Evolutionary conservation across 2,113 vertebrate species (phyloP).

Genomic region (Toxotes jaculatrix): DNA sequence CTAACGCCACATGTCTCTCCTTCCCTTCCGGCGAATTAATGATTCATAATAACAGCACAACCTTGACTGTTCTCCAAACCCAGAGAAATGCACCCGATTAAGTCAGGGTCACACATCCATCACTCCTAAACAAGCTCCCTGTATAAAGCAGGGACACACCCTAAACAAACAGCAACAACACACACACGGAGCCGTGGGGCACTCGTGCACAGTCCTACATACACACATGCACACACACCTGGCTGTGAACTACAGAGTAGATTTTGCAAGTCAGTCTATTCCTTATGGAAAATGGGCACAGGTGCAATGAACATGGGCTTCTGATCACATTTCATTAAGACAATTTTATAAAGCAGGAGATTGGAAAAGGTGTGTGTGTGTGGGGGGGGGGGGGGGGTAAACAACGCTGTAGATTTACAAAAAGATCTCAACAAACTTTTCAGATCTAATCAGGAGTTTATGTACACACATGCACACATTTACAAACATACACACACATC

Average conservation of each 20-base stretch:
- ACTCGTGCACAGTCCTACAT: slow-evolving; percentile 9
- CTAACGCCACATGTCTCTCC: slow-evolving; percentile 41
- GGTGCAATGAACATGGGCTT: slow-evolving; percentile 41
- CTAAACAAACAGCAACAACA: slow-evolving; percentile 61
- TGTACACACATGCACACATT: background rate
- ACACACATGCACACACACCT: slow-evolving; percentile 52
- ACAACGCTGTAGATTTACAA: background rate
- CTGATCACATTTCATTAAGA: slow-evolving; percentile 34
- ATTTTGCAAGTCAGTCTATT: slow-evolving; percentile 49
- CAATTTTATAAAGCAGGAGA: slow-evolving; percentile 25
- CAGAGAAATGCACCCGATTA: slow-evolving; percentile 54
- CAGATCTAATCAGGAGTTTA: background rate
- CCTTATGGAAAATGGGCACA: slow-evolving; percentile 43
- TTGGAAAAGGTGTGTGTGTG: background rate
- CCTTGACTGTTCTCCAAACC: slow-evolving; percentile 70
- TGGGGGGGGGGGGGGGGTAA: too few relatives aligned
- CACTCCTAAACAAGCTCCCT: slow-evolving; percentile 64
- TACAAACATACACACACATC: background rate
- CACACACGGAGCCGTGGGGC: slow-evolving; percentile 15
- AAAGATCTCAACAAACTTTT: slow-evolving; percentile 41
- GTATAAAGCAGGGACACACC: slow-evolving; percentile 75
- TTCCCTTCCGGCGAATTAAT: slow-evolving; percentile 67
- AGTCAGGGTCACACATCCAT: slow-evolving; percentile 79
- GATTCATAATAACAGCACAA: slow-evolving; percentile 74
- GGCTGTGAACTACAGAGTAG: slow-evolving; percentile 26